A percentile compares a stretch with the other conserved stretches of the same genome.
phyloP scores from a whole-genome alignment of 1,140 invertebrate species.

The Calosoma granatense region DNA sequence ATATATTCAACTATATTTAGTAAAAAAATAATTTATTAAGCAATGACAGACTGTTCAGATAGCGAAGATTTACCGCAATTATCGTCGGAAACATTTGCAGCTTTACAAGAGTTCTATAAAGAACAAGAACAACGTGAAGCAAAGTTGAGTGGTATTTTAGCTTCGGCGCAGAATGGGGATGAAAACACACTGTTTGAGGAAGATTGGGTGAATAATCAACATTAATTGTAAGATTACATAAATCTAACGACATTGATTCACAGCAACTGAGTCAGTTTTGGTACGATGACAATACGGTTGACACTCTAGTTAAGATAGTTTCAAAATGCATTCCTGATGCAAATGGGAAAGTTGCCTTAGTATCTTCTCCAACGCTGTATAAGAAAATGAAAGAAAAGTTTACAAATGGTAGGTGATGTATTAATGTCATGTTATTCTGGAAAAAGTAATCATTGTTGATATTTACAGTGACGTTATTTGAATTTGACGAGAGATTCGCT shows the following conservation, averaged over 20 bases:
- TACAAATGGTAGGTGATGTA: constrained; percentile 31
- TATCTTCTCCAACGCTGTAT: constrained; percentile 86
- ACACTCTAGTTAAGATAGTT: no score
- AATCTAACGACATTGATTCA: constrained; percentile 26
- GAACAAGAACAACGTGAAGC: constrained; percentile 56
- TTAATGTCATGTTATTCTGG: constrained; percentile 6
- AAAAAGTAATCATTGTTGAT: constrained; percentile 17
- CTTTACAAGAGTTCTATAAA: constrained; percentile 70
- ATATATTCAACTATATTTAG: no score
- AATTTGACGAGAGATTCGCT: constrained; percentile 73
- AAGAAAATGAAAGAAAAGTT: constrained; percentile 47
- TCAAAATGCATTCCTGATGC: constrained; percentile 49
- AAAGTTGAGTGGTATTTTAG: constrained; percentile 36
- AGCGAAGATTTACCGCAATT: constrained; percentile 54
- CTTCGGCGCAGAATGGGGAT: constrained; percentile 34
- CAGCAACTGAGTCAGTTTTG: constrained; percentile 96
- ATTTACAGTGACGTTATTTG: constrained; percentile 64
- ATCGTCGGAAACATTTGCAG: constrained; percentile 60
- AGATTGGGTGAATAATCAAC: constrained; percentile 60
- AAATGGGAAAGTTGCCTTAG: constrained; percentile 63
- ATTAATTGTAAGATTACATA: constrained; percentile 16
- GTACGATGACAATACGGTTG: constrained; percentile 75
- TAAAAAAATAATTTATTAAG: no score
- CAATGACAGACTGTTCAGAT: not conserved
- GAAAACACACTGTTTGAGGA: constrained; percentile 56